Percentiles rank a stretch among this genome's conserved stretches.
Conservation (phyloP, 2,113 vertebrate genomes). For the Stigmatopora nigra region DNA sequence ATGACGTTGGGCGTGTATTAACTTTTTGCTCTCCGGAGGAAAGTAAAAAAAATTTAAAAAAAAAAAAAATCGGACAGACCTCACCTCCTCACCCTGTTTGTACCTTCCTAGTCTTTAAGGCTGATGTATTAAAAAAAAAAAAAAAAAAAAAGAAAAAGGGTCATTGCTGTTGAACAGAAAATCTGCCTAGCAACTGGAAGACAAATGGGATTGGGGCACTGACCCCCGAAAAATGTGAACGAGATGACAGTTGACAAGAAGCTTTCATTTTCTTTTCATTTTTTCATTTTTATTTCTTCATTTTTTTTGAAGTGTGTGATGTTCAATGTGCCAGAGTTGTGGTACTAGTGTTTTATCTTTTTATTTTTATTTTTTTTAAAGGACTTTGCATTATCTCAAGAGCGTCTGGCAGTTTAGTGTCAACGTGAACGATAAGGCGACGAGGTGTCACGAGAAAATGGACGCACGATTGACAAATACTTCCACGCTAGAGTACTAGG, state of each 20-base stretch:
- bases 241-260: slow-evolving; percentile 68
- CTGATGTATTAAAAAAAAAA: slow-evolving; percentile 63
- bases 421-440: slow-evolving; percentile 54
- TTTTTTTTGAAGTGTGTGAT: slow-evolving; percentile 54
- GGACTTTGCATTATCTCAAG: slow-evolving; percentile 39
- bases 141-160: slow-evolving; percentile 53
- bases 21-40: slow-evolving; percentile 19
- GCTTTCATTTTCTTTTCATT: slow-evolving; percentile 36
- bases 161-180: slow-evolving; percentile 77
- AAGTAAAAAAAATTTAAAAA: too few relatives aligned
- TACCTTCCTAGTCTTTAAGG: slow-evolving; percentile 85
- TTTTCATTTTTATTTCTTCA: slow-evolving; percentile 28
- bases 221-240: slow-evolving; percentile 64
- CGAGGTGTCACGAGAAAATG: slow-evolving; percentile 26
- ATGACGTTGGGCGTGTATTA: slow-evolving; percentile 13
- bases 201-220: slow-evolving; percentile 76
- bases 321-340: slow-evolving; percentile 47
- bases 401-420: slow-evolving; percentile 65
- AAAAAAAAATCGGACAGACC: too few relatives aligned
- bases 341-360: slow-evolving; percentile 51
- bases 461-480: slow-evolving; percentile 7
- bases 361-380: slow-evolving; percentile 25
- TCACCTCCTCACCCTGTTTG: slow-evolving; percentile 49
- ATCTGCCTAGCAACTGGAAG: slow-evolving; percentile 79
- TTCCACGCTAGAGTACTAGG: slow-evolving; percentile 22